Base-by-base conservation (phyloP, 2,113 vertebrate genomes). In the Morone chrysops region DNA sequence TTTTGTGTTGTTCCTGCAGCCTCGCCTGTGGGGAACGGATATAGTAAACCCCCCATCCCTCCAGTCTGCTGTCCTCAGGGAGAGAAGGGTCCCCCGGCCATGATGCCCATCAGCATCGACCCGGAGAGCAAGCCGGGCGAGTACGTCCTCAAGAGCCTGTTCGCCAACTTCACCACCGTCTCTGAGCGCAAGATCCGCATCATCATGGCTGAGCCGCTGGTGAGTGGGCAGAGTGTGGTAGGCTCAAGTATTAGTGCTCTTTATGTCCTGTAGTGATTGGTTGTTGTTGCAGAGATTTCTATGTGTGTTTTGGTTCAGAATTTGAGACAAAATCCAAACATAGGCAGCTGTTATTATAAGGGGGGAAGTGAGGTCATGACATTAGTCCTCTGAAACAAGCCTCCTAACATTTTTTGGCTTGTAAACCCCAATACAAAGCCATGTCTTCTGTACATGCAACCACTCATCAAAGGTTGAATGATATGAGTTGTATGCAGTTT, bases 111-210 rank as follows among this genome's bases (percentile, higher is more conserved):
- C 94, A 97, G 38, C 18, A 94, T 99, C 51, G 97, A 99, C 92
- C 98, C 98, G 0, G 98, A 99, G 93, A 99, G 97, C 90, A 97
- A 97, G 79, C 98, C 98, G 22, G 98, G 98, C 10, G 98, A 99
- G 84, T 99, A 98, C 8, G 95, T 99, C 85, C 96, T 99, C 87
- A 99, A 99, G 93, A 99, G 98, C 83, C 92, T 99, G 70, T 99
- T 99, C 83, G 97, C 97, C 77, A 98, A 97, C 93, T 99, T 99
- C 59, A 97, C 98, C 75, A 96, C 93, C n/a, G 90, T 96, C 87
- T 97, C 98, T 0, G 98, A 99, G 80, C 96, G 96, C 81, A 99
- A 99, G 95, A 99, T 99, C 81, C 96, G 97, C 47, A 96, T 99
- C 87, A 96, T 99, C 89, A 99, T 99, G 98, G 97, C 98, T 38